Evolutionary conservation across 2,113 vertebrate genomes (phyloP).

Genomic region (Clarias magur): DNA sequence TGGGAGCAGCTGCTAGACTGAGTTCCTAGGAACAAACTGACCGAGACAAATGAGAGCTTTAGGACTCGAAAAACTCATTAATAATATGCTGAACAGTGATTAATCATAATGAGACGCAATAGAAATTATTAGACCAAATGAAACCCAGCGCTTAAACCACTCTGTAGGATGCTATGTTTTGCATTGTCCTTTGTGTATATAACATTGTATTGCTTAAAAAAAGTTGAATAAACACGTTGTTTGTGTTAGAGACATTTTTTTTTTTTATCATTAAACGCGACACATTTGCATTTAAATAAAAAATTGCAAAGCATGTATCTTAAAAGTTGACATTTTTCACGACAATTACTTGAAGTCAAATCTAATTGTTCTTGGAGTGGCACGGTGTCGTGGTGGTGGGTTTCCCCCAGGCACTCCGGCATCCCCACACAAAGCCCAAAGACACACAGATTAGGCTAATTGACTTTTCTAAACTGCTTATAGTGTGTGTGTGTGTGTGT

Average conservation of each 20-base stretch:
- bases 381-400: no score
- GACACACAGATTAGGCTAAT: no score
- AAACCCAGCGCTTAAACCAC: no score
- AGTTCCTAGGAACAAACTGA: neutral
- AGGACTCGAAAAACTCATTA: neutral
- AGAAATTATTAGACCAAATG: neutral
- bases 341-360: no score
- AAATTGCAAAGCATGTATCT: neutral
- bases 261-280: neutral
- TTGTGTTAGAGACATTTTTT: neutral
- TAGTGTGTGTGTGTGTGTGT: no score
- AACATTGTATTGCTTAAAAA: neutral
- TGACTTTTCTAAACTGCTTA: no score
- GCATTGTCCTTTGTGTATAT: neutral
- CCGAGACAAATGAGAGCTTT: neutral
- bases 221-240: neutral
- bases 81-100: neutral
- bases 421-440: no score
- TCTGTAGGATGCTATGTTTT: neutral
- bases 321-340: no score
- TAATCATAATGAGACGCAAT: neutral
- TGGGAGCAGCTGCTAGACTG: no score
- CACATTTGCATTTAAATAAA: neutral
- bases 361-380: no score
- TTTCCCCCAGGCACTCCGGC: no score